Evolutionary conservation across 2,797 vertebrate genomes (phyloP).

Genomic region (Takifugu rubripes): DNA sequence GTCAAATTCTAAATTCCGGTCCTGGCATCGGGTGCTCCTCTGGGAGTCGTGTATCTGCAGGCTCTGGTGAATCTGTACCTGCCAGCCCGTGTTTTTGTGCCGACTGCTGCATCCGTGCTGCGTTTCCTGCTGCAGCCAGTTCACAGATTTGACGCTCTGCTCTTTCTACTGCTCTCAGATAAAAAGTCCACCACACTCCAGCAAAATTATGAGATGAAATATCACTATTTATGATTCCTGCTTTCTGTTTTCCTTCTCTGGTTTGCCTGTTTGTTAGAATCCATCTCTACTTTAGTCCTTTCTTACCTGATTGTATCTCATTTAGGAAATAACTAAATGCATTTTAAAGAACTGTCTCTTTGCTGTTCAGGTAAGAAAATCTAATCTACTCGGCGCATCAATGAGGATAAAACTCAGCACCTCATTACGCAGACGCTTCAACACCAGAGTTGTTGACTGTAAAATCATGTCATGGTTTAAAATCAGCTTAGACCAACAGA

Average conservation of each 20-base stretch:
- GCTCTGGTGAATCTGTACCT: constrained; percentile 21
- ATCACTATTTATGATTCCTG: not conserved
- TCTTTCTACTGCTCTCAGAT: constrained; percentile 8
- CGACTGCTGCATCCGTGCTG: constrained; percentile 31
- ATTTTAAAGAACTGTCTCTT: too few relatives aligned
- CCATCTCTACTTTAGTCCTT: not conserved
- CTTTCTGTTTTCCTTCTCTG: constrained; percentile 6
- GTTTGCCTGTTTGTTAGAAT: constrained; percentile 11
- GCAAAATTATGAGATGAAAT: constrained; percentile 15
- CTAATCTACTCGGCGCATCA: too few relatives aligned
- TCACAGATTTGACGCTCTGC: not conserved
- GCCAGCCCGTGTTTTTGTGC: constrained; percentile 18
- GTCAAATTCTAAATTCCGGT: constrained; percentile 48
- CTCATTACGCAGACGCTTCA: too few relatives aligned
- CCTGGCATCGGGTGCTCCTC: constrained; percentile 38
- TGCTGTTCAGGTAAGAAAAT: too few relatives aligned
- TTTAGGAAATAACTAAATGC: too few relatives aligned
- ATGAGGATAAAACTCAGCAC: too few relatives aligned
- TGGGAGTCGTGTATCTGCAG: constrained; percentile 46
- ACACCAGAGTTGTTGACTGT: too few relatives aligned
- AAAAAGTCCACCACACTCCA: constrained; percentile 32
- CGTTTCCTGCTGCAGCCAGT: constrained; percentile 1
- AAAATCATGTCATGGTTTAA: too few relatives aligned
- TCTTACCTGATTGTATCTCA: not conserved
- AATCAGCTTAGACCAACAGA: too few relatives aligned